Conservation (phyloP, 2,113 vertebrate species). For the Malurus cyaneus region DNA sequence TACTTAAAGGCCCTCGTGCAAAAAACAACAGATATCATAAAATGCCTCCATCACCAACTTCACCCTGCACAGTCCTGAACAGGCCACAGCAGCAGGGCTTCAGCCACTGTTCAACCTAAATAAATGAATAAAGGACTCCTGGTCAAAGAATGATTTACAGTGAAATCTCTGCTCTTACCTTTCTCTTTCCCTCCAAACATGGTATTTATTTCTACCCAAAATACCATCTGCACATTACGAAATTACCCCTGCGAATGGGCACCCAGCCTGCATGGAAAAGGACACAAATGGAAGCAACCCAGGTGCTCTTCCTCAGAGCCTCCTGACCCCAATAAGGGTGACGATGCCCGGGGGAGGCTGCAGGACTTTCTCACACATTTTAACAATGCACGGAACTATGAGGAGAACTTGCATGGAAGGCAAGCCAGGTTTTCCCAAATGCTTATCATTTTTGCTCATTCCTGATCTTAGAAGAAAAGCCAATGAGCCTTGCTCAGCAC, state of each 20-base stretch:
- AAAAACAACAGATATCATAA: background rate
- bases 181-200: background rate
- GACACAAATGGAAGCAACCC: background rate
- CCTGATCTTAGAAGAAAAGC: background rate
- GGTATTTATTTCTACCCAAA: background rate
- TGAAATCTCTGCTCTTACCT: background rate
- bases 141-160: background rate
- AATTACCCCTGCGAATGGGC: background rate
- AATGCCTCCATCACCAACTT: accelerated
- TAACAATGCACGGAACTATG: accelerated
- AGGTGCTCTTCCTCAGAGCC: background rate
- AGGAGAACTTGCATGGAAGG: background rate
- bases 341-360: accelerated
- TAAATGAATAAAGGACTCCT: background rate
- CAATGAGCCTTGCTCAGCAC: background rate
- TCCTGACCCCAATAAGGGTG: background rate
- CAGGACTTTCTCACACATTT: accelerated
- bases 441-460: background rate
- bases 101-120: background rate
- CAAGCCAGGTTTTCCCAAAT: background rate
- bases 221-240: background rate
- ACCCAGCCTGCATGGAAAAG: background rate
- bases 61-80: background rate
- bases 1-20: background rate
- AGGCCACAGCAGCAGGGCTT: background rate